These are phyloP conservation scores for Cinclus cinclus DNA, from an alignment of 2,113 vertebrate genomes.

Conservation along the genomic window DNA sequence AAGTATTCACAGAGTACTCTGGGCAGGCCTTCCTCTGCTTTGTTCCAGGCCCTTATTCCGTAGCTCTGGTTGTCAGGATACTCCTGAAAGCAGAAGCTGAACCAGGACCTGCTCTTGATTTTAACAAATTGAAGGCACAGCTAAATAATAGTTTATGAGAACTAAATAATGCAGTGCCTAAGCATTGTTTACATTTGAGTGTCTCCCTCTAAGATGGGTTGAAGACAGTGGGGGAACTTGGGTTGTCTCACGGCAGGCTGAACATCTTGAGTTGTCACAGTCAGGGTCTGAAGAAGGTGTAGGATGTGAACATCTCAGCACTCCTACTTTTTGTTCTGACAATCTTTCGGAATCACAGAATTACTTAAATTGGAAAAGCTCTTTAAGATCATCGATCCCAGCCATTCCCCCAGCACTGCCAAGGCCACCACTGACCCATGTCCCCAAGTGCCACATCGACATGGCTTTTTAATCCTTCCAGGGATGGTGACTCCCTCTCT, in stretches of 20 bases:
- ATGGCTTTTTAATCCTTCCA: not conserved
- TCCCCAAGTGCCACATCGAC: not conserved
- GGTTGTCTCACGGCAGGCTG: not conserved
- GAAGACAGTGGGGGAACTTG: not conserved
- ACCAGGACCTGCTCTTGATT: not conserved
- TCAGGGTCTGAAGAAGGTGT: not conserved
- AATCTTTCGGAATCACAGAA: not conserved
- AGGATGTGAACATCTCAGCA: not conserved
- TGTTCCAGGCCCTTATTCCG: not conserved
- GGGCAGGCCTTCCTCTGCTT: not conserved
- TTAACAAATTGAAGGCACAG: not conserved
- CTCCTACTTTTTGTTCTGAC: not conserved
- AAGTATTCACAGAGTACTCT: not conserved
- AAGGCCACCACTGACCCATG: not conserved
- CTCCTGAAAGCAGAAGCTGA: not conserved
- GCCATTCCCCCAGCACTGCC: not conserved
- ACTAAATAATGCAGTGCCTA: not conserved
- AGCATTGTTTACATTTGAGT: not conserved
- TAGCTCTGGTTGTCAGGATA: not conserved
- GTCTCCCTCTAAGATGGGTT: not conserved
- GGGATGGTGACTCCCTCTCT: accelerated
- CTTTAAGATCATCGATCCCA: not conserved
- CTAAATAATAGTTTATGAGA: not conserved
- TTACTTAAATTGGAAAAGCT: not conserved
- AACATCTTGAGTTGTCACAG: not conserved